Evolutionary conservation across 1,140 invertebrate species (phyloP).

Genomic region (Asbolus verrucosus): DNA sequence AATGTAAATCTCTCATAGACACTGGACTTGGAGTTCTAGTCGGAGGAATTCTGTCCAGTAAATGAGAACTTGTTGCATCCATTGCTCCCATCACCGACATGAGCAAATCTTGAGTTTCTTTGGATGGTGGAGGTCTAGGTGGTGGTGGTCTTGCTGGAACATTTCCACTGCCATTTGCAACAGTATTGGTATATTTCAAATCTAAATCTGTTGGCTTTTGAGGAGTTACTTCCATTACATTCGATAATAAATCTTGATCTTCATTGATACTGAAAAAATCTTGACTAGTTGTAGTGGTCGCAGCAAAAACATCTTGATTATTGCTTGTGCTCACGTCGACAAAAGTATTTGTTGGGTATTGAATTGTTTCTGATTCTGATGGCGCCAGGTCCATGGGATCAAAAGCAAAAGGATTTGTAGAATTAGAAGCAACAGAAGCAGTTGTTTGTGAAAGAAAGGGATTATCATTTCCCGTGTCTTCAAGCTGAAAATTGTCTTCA

Average conservation of each 20-base stretch:
- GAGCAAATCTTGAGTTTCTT: constrained; percentile 87
- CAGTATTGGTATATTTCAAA: constrained; percentile 57
- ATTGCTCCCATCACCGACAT: constrained; percentile 88
- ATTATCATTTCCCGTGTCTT: constrained; percentile 69
- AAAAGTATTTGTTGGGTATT: constrained; percentile 46
- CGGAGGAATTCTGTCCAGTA: constrained; percentile 83
- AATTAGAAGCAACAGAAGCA: constrained; percentile 59
- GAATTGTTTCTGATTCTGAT: constrained; percentile 60
- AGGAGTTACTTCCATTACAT: constrained; percentile 17
- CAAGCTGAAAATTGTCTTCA: constrained; percentile 59
- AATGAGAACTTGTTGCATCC: constrained; percentile 87
- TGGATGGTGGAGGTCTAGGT: constrained; percentile 70
- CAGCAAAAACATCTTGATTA: constrained; percentile 47
- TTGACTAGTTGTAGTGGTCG: constrained; percentile 15
- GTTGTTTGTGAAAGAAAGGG: constrained; percentile 66
- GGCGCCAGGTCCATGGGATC: constrained; percentile 67
- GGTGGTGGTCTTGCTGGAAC: constrained; percentile 65
- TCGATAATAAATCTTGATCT: constrained; percentile 38
- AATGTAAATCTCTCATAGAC: constrained; percentile 81
- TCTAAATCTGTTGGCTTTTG: constrained; percentile 63
- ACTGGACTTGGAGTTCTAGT: constrained; percentile 86
- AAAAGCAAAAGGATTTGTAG: constrained; percentile 75
- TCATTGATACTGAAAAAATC: constrained; percentile 35
- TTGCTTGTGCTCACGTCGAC: constrained; percentile 43
- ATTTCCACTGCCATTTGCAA: constrained; percentile 50